Evolutionary conservation across 2,113 vertebrate species (phyloP), one percentile per base, ranked within the genome.

Genomic region (Ptilorrhoa leucosticta): DNA sequence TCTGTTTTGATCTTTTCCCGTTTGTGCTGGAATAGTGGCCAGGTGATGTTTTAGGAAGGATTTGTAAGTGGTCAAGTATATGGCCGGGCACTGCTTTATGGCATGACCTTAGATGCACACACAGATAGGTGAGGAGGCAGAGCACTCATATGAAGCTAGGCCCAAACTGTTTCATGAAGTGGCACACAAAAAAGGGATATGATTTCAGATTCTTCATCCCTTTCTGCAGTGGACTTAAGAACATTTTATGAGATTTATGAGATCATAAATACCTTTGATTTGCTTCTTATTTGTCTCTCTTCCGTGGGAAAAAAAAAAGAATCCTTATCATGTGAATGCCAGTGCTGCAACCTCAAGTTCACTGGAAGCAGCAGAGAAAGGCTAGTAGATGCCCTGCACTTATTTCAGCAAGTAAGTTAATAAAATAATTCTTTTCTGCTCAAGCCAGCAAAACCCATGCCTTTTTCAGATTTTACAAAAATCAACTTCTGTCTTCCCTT

Each of bases 211-310:
- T 81, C 50, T 72, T 65, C 45, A 73, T 40, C 54, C 45, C 13
- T 30, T 61, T 70, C 78, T 1, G 0, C 37, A 65, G 21, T 0
- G 0, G 37, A 35, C 23, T 69, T 69, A 39, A n/a, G 54, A 39
- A 53, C 1, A n/a, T 70, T 69, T 53, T 24, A 45, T 53, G n/a
- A 45, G 3, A 37, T 53, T 83, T 35, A 81, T 13, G 23, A 72
- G 20, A 27, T 47, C 37, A 81, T 37, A 83, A 85, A 80, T 40
- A 72, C 7, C 27, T 84, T 72, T 72, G 20, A 47, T 78, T 77
- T 90, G 30, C 31, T 90, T n/a, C 50, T 73, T 56, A 60, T 15
- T 61, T 82, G 35, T 68, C 35, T 35, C 21, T 90, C 15, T 76
- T 63, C 48, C 28, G 8, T 31, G 30, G 30, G 17, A 27, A 44